Conservation (phyloP, 2,113 vertebrate species). For the Amblyornis subalaris region DNA sequence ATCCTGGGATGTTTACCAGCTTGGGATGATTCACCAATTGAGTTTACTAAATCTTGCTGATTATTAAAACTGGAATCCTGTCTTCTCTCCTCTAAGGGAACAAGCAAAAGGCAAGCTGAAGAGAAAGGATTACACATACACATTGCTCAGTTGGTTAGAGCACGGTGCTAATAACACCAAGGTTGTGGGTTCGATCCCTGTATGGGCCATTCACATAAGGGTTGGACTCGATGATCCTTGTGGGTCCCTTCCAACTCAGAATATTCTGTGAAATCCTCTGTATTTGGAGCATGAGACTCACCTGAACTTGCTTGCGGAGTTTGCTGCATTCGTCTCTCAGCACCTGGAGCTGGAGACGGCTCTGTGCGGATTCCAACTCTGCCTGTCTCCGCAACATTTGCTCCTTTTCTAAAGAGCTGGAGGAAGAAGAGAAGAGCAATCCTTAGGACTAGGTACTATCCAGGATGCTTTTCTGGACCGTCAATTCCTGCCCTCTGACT, state of each 20-base stretch:
- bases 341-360: slow-evolving; percentile 87
- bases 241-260: no score
- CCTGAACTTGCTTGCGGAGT: slow-evolving; percentile 85
- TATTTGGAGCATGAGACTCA: slow-evolving; percentile 3
- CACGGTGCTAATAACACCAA: no score
- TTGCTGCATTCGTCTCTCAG: slow-evolving; percentile 83
- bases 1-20: not conserved
- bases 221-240: no score
- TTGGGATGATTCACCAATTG: not conserved
- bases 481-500: not conserved
- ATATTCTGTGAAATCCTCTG: not conserved
- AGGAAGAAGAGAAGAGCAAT: not conserved
- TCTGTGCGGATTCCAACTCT: slow-evolving; percentile 90
- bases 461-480: not conserved
- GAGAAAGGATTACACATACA: not conserved
- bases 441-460: not conserved
- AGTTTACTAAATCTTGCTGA: not conserved
- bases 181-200: no score
- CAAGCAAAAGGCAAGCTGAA: not conserved
- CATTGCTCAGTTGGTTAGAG: no score
- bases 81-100: not conserved
- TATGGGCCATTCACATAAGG: no score
- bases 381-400: slow-evolving; percentile 82
- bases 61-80: not conserved
- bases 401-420: slow-evolving; percentile 84